These are phyloP conservation scores for Phataginus tricuspis DNA, from an alignment of 2,797 vertebrate genomes.

Conservation along the genomic window DNA sequence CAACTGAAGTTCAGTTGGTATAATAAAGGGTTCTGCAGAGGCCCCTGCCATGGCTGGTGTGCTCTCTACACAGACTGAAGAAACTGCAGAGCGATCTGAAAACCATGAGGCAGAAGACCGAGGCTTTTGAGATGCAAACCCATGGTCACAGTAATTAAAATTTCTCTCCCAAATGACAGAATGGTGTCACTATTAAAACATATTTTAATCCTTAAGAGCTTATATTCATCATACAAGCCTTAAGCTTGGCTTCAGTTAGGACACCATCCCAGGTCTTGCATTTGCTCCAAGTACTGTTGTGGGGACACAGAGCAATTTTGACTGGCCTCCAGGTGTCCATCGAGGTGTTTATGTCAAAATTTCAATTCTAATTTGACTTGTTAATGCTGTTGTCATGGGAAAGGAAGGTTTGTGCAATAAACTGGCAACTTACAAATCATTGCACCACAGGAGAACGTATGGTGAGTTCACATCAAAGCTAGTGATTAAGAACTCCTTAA, in stretches of 20 bases:
- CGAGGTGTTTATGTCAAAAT: background rate
- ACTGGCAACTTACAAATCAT: background rate
- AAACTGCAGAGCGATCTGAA: background rate
- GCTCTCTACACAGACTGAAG: background rate
- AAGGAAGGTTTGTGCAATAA: background rate
- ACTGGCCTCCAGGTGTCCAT: no score
- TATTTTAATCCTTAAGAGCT: background rate
- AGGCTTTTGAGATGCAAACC: background rate
- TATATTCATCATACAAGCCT: background rate
- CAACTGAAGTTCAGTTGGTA: background rate
- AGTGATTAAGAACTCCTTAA: background rate
- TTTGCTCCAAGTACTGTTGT: background rate
- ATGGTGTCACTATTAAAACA: background rate
- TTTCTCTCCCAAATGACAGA: background rate
- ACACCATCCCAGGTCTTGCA: background rate
- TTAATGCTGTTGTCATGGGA: background rate
- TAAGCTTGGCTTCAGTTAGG: background rate
- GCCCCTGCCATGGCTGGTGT: background rate
- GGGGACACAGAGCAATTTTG: background rate
- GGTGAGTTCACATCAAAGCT: background rate
- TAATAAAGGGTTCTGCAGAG: background rate
- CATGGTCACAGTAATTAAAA: background rate
- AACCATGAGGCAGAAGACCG: background rate
- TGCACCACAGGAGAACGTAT: background rate
- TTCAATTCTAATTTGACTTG: background rate